phyloP scores from a whole-genome alignment of 2,888 invertebrate genomes.

The Tridacna gigas region DNA sequence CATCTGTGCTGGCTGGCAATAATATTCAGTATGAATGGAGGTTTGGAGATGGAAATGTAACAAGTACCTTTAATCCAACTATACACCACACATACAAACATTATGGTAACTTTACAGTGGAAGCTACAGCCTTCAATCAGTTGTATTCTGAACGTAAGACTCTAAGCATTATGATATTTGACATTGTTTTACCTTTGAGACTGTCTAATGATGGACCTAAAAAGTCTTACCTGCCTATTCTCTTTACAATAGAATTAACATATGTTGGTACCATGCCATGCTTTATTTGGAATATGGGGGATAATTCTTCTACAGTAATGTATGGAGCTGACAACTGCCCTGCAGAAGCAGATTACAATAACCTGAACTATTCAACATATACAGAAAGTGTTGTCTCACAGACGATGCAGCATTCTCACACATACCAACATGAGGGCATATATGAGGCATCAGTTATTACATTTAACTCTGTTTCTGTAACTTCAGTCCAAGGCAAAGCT shows the following conservation, averaged over 20 bases:
- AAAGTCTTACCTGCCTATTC: slow-evolving; percentile 64
- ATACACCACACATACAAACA: slow-evolving; percentile 45
- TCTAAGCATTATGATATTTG: slow-evolving; percentile 48
- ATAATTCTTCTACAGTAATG: slow-evolving; percentile 49
- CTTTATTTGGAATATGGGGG: slow-evolving; percentile 71
- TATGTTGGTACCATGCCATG: slow-evolving; percentile 69
- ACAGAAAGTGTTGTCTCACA: slow-evolving; percentile 25
- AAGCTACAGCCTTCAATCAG: slow-evolving; percentile 67
- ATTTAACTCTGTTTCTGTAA: slow-evolving; percentile 66
- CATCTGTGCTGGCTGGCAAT: slow-evolving; percentile 64
- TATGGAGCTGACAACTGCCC: slow-evolving; percentile 58
- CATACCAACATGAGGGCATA: slow-evolving; percentile 65
- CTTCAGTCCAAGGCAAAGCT: slow-evolving; percentile 56
- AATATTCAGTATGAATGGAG: slow-evolving; percentile 61
- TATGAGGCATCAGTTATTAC: slow-evolving; percentile 62
- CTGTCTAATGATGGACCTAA: slow-evolving; percentile 70
- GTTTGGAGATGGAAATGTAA: slow-evolving; percentile 63
- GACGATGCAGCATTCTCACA: slow-evolving; percentile 57
- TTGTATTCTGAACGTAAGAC: slow-evolving; percentile 52
- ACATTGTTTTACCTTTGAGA: slow-evolving; percentile 67
- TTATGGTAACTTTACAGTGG: slow-evolving; percentile 56
- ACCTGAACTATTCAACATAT: slow-evolving; percentile 35
- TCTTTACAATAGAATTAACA: slow-evolving; percentile 62
- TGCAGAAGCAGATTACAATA: slow-evolving; percentile 18
- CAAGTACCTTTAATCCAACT: slow-evolving; percentile 24